Conservation (phyloP, 1,140 invertebrate species). For the Magallana gigas region DNA sequence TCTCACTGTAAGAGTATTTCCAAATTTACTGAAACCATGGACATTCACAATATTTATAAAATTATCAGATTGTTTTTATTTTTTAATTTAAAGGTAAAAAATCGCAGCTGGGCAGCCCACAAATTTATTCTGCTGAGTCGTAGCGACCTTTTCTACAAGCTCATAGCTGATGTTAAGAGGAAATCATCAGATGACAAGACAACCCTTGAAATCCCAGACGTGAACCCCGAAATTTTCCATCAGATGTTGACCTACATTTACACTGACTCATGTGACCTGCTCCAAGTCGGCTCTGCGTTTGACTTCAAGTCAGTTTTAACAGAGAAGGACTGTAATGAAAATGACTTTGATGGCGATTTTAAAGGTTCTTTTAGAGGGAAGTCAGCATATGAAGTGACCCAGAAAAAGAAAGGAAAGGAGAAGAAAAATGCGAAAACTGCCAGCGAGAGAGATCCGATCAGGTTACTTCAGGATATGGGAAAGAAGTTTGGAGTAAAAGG, state of each 20-base stretch:
- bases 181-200: constrained; percentile 53
- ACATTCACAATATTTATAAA: neutral
- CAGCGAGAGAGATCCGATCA: constrained; percentile 76
- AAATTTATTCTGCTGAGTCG: constrained; percentile 72
- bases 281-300: constrained; percentile 80
- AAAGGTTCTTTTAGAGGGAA: constrained; percentile 63
- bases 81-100: constrained; percentile 79
- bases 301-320: constrained; percentile 45
- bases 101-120: constrained; percentile 76
- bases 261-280: constrained; percentile 84
- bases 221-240: constrained; percentile 84
- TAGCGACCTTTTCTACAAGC: constrained; percentile 72
- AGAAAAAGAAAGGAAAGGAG: constrained; percentile 70
- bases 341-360: constrained; percentile 72
- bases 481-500: constrained; percentile 78
- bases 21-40: no score
- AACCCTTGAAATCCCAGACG: constrained; percentile 63
- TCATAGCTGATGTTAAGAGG: constrained; percentile 60
- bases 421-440: constrained; percentile 45
- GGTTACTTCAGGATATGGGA: constrained; percentile 82
- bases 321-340: constrained; percentile 52
- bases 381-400: constrained; percentile 82
- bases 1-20: no score
- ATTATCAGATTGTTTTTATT: neutral
- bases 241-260: constrained; percentile 85